A percentile compares a stretch with the other conserved stretches of the same genome.
Conservation (phyloP, 2,113 vertebrate genomes). For the Lagopus muta region DNA sequence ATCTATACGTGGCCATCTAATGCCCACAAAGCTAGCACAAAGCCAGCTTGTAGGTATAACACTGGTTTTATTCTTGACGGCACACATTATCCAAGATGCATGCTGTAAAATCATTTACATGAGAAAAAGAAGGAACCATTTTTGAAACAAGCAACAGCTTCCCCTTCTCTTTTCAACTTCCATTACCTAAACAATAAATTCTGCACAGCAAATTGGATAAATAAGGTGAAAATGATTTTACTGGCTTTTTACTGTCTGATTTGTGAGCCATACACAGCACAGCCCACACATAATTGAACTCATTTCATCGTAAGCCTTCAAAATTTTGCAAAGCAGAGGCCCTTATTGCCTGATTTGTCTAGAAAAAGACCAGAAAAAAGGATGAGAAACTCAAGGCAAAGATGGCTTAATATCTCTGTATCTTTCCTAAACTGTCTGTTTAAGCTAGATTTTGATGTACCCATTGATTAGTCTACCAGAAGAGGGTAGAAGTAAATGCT, state of each 20-base stretch:
- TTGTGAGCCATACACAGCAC: background rate
- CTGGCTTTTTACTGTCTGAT: background rate
- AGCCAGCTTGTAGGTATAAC: background rate
- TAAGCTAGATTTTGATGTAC: background rate
- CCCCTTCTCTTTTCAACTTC: background rate
- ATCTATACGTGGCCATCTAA: background rate
- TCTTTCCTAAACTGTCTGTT: background rate
- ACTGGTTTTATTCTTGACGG: background rate
- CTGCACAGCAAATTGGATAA: background rate
- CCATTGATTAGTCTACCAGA: background rate
- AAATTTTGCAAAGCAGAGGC: background rate
- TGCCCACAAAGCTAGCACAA: background rate
- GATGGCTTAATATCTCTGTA: background rate
- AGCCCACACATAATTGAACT: background rate
- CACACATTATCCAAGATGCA: rapidly evolving
- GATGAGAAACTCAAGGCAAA: background rate
- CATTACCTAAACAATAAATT: background rate
- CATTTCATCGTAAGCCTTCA: background rate
- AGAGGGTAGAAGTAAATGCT: background rate
- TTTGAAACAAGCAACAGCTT: background rate
- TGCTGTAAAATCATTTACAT: background rate
- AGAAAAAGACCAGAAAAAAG: background rate
- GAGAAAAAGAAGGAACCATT: background rate
- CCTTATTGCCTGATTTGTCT: background rate
- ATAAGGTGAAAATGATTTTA: background rate